These are phyloP conservation scores for Drosophila algonquin DNA, from an alignment of 2,888 invertebrate species.

Conservation along the genomic window DNA sequence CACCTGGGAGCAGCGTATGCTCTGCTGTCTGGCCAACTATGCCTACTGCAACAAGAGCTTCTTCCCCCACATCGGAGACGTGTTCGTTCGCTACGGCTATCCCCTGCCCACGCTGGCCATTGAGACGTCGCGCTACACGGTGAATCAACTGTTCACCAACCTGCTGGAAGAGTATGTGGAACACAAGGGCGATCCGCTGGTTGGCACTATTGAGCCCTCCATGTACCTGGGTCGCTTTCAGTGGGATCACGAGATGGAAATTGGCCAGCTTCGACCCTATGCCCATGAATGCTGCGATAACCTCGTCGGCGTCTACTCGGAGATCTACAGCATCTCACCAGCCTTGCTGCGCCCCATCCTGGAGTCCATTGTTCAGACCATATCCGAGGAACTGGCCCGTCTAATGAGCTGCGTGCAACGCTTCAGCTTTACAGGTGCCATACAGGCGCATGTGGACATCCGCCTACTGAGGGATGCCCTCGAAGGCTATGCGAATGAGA, in stretches of 20 bases:
- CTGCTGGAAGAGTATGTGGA: slow-evolving; percentile 93
- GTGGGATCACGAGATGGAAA: slow-evolving; percentile 91
- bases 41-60: slow-evolving; percentile 91
- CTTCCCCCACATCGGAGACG: slow-evolving; percentile 88
- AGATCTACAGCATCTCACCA: slow-evolving; percentile 88
- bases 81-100: slow-evolving; percentile 88
- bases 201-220: slow-evolving; percentile 97
- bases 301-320: slow-evolving; percentile 86
- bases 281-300: slow-evolving; percentile 94
- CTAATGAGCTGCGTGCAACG: slow-evolving; percentile 91
- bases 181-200: slow-evolving; percentile 95
- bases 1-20: slow-evolving; percentile 91
- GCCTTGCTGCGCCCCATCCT: slow-evolving; percentile 89
- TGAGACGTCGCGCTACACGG: slow-evolving; percentile 87
- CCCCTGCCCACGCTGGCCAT: slow-evolving; percentile 90
- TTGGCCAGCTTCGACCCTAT: slow-evolving; percentile 92
- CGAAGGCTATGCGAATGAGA: slow-evolving; percentile 87
- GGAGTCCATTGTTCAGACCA: slow-evolving; percentile 93
- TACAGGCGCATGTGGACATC: slow-evolving; percentile 92
- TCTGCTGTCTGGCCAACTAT: slow-evolving; percentile 95
- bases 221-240: slow-evolving; percentile 96
- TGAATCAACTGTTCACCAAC: slow-evolving; percentile 84
- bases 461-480: slow-evolving; percentile 88
- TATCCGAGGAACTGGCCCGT: slow-evolving; percentile 95
- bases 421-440: slow-evolving; percentile 88